Evolutionary conservation across 2,797 vertebrate genomes (phyloP).

Genomic region (Lithobates pipiens): DNA sequence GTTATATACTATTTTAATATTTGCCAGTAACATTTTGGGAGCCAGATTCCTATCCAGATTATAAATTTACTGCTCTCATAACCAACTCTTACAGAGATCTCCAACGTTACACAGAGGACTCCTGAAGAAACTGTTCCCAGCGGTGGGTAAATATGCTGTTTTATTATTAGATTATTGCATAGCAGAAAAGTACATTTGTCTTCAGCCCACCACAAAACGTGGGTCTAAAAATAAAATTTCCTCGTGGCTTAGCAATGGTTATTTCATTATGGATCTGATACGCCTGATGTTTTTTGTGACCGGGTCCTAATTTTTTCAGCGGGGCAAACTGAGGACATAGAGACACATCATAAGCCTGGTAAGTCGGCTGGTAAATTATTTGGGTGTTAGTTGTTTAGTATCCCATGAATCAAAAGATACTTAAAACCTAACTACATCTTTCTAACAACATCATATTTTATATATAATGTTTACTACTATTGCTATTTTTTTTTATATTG

Average conservation of each 20-base stretch:
- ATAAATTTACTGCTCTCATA: constrained; percentile 53
- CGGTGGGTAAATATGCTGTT: constrained; percentile 10
- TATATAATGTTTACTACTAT: too few relatives aligned
- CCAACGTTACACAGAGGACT: constrained; percentile 30
- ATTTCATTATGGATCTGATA: neutral
- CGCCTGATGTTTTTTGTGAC: neutral
- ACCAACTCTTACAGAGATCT: constrained; percentile 10
- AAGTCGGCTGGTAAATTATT: neutral
- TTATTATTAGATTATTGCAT: constrained; percentile 17
- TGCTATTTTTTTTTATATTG: too few relatives aligned
- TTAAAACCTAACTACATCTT: too few relatives aligned
- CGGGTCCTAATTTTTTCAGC: neutral
- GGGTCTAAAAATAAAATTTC: neutral
- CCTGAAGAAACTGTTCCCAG: constrained; percentile 21
- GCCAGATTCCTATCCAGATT: constrained; percentile 34
- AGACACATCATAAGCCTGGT: neutral
- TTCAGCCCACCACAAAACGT: constrained; percentile 1
- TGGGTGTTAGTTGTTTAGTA: neutral
- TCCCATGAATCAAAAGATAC: too few relatives aligned
- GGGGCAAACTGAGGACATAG: neutral
- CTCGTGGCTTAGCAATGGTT: neutral
- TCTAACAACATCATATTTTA: too few relatives aligned
- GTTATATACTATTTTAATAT: constrained; percentile 50
- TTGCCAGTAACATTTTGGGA: neutral
- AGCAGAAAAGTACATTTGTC: constrained; percentile 20